Conservation (phyloP, 2,113 vertebrate species). For the Bagarius yarrelli region DNA sequence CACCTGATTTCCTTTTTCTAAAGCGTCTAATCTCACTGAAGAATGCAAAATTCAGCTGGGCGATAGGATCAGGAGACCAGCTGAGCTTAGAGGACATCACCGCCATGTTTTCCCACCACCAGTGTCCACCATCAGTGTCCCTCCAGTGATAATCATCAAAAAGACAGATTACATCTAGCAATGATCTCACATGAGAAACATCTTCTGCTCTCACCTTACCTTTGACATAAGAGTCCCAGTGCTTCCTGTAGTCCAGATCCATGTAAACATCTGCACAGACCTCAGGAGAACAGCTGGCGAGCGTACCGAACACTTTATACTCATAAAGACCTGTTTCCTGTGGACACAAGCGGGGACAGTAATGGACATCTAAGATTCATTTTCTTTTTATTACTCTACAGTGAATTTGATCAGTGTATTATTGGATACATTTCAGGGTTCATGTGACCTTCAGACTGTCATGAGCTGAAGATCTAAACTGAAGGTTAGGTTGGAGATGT, state of each 20-base stretch:
- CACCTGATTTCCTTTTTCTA: background rate
- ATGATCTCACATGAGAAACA: background rate
- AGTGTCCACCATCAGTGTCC: too few species aligned
- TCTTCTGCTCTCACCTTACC: constrained; percentile 65
- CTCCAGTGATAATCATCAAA: too few species aligned
- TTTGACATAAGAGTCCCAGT: constrained; percentile 87
- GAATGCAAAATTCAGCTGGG: background rate
- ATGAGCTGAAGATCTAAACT: background rate
- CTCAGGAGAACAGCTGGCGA: constrained; percentile 71
- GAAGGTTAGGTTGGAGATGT: background rate
- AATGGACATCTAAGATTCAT: too few species aligned
- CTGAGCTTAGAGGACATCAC: background rate
- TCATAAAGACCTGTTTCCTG: constrained; percentile 85
- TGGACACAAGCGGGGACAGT: background rate
- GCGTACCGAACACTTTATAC: constrained; percentile 84
- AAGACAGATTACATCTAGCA: background rate
- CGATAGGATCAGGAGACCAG: background rate
- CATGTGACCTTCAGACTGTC: too few species aligned
- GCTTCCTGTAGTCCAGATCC: constrained; percentile 85
- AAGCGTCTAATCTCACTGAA: background rate
- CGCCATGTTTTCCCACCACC: background rate
- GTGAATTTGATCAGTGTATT: too few species aligned
- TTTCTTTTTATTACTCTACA: too few species aligned
- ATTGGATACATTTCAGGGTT: too few species aligned
- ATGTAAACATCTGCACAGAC: constrained; percentile 85